These are phyloP conservation scores for Drosophila micromelanica DNA, from an alignment of 1,140 invertebrate species.

Conservation along the genomic window DNA sequence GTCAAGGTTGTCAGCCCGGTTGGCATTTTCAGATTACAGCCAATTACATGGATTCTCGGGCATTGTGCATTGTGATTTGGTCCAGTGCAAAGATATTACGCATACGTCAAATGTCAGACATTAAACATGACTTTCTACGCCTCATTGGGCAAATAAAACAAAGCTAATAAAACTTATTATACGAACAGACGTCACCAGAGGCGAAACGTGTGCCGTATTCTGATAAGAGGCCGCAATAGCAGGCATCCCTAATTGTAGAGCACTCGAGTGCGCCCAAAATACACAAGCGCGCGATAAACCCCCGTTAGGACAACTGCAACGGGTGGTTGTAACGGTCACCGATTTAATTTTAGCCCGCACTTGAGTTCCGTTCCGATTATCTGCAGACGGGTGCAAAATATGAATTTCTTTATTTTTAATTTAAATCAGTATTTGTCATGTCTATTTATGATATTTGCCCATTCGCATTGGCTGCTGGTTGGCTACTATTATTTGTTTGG, in stretches of 20 bases:
- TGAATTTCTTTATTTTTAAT: slow-evolving; percentile 51
- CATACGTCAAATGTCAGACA: slow-evolving; percentile 59
- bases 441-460: slow-evolving; percentile 62
- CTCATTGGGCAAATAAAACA: slow-evolving; percentile 48
- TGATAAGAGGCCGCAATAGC: slow-evolving; percentile 42
- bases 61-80: slow-evolving; percentile 47
- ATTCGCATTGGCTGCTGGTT: neutral
- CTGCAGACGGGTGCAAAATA: slow-evolving; percentile 19
- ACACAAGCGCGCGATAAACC: slow-evolving; percentile 11
- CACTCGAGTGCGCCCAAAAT: slow-evolving; percentile 26
- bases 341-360: slow-evolving; percentile 62
- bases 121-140: slow-evolving; percentile 36
- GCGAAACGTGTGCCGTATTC: slow-evolving; percentile 50
- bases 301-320: slow-evolving; percentile 39
- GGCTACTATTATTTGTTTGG: slow-evolving; percentile 36
- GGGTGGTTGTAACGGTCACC: slow-evolving; percentile 45
- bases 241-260: slow-evolving; percentile 44
- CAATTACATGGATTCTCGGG: slow-evolving; percentile 32
- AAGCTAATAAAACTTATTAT: slow-evolving; percentile 31
- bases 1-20: slow-evolving; percentile 9
- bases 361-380: slow-evolving; percentile 54
- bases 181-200: slow-evolving; percentile 57
- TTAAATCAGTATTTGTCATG: slow-evolving; percentile 54
- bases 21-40: slow-evolving; percentile 47
- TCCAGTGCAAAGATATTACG: slow-evolving; percentile 47